Conservation (phyloP, 2,888 invertebrate species). For the Rhingia rostrata region DNA sequence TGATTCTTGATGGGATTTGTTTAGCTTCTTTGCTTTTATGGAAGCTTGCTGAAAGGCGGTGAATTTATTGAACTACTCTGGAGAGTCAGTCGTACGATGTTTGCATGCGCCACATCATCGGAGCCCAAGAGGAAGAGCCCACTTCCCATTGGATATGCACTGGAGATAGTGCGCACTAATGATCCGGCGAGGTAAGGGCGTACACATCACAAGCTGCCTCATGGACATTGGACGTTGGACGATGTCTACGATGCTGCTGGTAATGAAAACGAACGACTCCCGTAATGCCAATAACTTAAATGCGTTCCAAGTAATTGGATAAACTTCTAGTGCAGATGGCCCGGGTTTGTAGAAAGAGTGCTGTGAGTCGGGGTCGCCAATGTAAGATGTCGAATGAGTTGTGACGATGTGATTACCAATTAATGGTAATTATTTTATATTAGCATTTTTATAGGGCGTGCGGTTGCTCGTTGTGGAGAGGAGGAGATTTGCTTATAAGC, state of each 20-base stretch:
- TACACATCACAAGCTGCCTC: constrained; percentile 26
- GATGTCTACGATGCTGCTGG: constrained; percentile 31
- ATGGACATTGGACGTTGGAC: neutral
- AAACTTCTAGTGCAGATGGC: constrained; percentile 69
- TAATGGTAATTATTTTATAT: constrained; percentile 78
- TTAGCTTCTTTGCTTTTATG: constrained; percentile 31
- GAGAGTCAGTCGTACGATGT: constrained; percentile 49
- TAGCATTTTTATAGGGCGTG: constrained; percentile 75
- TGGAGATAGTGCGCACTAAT: constrained; percentile 64
- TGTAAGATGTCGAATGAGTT: constrained; percentile 64
- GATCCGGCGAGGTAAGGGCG: constrained; percentile 69
- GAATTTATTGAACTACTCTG: constrained; percentile 63
- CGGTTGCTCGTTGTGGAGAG: constrained; percentile 18
- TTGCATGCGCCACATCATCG: constrained; percentile 58
- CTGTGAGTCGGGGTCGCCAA: constrained; percentile 27
- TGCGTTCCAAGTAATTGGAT: constrained; percentile 74
- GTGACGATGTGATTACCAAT: constrained; percentile 75
- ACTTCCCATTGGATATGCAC: constrained; percentile 57
- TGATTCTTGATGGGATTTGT: constrained; percentile 34
- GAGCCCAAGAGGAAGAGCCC: neutral
- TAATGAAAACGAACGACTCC: constrained; percentile 75
- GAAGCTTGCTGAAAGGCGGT: constrained; percentile 63
- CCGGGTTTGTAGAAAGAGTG: neutral
- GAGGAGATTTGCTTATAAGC: constrained; percentile 3
- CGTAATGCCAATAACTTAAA: constrained; percentile 75